Base-by-base conservation (phyloP, 2,888 invertebrate genomes). In the Rhabditoides inermis region DNA sequence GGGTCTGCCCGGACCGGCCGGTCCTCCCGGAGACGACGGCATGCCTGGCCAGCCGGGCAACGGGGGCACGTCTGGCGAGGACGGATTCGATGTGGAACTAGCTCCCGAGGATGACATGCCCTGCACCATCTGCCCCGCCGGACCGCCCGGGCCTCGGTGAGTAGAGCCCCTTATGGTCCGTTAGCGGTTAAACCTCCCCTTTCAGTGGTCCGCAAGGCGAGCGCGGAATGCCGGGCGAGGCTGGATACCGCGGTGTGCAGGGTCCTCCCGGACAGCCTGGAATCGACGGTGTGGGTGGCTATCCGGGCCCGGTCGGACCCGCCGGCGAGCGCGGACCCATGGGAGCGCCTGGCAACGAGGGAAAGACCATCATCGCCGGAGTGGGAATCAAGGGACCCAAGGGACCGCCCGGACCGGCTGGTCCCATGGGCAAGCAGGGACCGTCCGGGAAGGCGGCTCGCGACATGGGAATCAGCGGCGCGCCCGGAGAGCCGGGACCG, bases 201-300 rank as follows among this genome's bases (percentile, higher is more conserved):
- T 45, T 6, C 22, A 51, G 55, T 12, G 53, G 53, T 4, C 20
- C 26, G 6, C 51, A 50, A 42, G 55, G 55, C 6, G 55, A 55
- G 12, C 28, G 55, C 10, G 54, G 54, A 7, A 28, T 6, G 26
- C 22, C 26, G 18, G 58, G 58, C 7, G 35, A 36, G 20, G 27
- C 40, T 18, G 58, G 58, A 15, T 20, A 27, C n/a, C 26, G 28
- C 2, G 55, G 55, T 10, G 22, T 20, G 2, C 26, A 26, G 12
- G 58, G 58, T 18, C 44, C 40, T 23, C 49, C 47, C 6, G 58
- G 58, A n/a, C 28, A 42, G 3, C 35, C 40, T 5, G 55, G 55
- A n/a, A 23, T 23, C 15, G 37, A 44, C 12, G 58, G 58, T 20
- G 18, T 28, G n/a, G 37, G 28, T 28, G 55, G 55, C n/a, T 20